Conservation (phyloP, 2,888 invertebrate species). For the Lysandra coridon region DNA sequence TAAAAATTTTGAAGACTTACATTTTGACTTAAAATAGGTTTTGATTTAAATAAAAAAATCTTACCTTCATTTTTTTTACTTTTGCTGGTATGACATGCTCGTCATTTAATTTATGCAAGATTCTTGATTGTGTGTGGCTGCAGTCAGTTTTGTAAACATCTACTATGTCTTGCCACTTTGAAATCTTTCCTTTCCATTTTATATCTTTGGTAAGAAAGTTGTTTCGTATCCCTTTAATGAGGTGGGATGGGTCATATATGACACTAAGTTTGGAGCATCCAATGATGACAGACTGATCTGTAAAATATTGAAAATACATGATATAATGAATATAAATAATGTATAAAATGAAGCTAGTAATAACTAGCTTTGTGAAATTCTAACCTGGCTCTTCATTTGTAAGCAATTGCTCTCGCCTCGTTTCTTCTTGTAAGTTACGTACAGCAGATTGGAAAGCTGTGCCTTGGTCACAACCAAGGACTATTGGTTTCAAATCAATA, state of each 20-base stretch:
- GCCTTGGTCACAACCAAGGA: constrained; percentile 36
- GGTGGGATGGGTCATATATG: constrained; percentile 38
- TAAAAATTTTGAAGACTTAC: neutral
- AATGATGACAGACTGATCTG: constrained; percentile 36
- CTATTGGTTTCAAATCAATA: constrained; percentile 37
- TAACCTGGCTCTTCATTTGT: constrained; percentile 8
- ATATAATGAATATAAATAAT: neutral
- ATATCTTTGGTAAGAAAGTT: constrained; percentile 37
- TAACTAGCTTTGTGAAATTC: neutral
- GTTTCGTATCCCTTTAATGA: constrained; percentile 40
- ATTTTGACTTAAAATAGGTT: neutral
- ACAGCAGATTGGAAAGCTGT: constrained; percentile 37
- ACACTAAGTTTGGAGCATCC: constrained; percentile 31
- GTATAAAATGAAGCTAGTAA: neutral
- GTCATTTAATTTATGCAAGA: constrained; percentile 37
- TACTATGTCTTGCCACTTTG: constrained; percentile 36
- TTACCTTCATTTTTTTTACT: constrained; percentile 26
- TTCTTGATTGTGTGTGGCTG: constrained; percentile 32
- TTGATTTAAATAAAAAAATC: constrained; percentile 15
- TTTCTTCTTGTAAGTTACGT: constrained; percentile 37
- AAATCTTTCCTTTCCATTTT: too few species aligned
- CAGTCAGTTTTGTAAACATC: constrained; percentile 40
- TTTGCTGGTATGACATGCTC: constrained; percentile 33
- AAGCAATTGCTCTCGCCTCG: constrained; percentile 35
- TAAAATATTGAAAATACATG: constrained; percentile 28